Percentiles rank a stretch among this genome's conserved stretches.
phyloP scores from a whole-genome alignment of 2,113 vertebrate species.

The Syrmaticus mikado region DNA sequence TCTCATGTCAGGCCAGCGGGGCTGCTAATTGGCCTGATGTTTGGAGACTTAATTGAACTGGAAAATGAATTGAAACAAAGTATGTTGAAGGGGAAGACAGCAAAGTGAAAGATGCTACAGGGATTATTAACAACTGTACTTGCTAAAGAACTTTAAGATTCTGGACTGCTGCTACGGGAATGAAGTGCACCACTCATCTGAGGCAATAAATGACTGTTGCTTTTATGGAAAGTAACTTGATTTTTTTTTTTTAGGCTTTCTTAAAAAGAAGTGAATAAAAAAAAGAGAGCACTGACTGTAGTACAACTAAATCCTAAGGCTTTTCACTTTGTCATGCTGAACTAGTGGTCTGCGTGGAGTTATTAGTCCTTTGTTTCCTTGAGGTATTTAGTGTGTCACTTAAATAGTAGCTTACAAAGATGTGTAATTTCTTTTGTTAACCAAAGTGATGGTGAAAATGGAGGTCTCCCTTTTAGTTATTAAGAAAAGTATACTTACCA shows the following conservation, averaged over 20 bases:
- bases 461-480: neutral
- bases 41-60: constrained; percentile 8
- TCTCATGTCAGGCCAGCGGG: neutral
- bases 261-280: neutral
- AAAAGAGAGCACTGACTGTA: neutral
- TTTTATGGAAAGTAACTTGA: neutral
- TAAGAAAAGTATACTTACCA: neutral
- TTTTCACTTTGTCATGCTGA: neutral
- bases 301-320: neutral
- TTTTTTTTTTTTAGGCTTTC: neutral
- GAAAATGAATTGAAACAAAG: neutral
- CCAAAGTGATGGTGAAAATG: neutral
- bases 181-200: neutral
- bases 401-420: neutral
- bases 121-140: neutral
- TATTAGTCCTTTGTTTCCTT: neutral
- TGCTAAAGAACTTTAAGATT: neutral
- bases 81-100: constrained; percentile 15
- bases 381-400: neutral
- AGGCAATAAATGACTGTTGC: neutral
- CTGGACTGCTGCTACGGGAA: constrained; percentile 12
- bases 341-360: neutral
- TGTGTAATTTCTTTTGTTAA: neutral
- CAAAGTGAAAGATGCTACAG: neutral
- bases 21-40: constrained; percentile 24